Base-by-base conservation (phyloP, 35 echinoderm and acorn worm species). In the Hemicentrotus pulcherrimus region DNA sequence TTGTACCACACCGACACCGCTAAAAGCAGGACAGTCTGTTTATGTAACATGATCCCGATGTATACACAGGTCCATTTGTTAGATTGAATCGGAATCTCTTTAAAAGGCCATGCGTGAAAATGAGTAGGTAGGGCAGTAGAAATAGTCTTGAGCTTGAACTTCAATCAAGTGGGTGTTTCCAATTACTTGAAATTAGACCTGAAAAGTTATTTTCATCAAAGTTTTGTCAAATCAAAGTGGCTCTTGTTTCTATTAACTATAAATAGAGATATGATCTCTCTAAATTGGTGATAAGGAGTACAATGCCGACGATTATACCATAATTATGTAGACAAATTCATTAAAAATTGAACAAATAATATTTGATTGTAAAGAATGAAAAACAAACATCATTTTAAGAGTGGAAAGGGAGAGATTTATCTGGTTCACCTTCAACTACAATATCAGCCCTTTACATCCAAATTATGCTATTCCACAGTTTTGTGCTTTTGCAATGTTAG, bases 11-110 rank as follows among this genome's bases (percentile, higher is more conserved):
- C 65, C 22, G 24, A 22, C 22, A 78, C 28, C 9, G 65, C 65
- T 24, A n/a, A 59, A 78, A 28, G 19, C 65, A n/a, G 7, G 65
- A 78, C 65, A 78, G 65, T 78, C 65, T n/a, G 65, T 78, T 78
- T 78, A 78, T 78, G 65, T 78, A 78, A 78, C 18, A 24, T 78
- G 22, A 78, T 78, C 65, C 65, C 65, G 24, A 78, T 78, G 65
- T 78, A 78, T 78, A 78, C 4, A 0, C 65, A 78, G 65, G 19
- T 78, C 65, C 65, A 78, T 78, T 78, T 78, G 65, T 3, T n/a
- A 78, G 65, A 78, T 78, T 78, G 65, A 78, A 78, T 78, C 65
- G 65, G 65, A 78, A 78, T 78, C 65, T 78, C 65, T 78, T 78
- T 78, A 78, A 78, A 78, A 78, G 65, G 65, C 65, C 65, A 78